Percentiles rank a stretch among this genome's conserved stretches.
These are phyloP conservation scores for Cyclura pinguis DNA, from an alignment of 2,797 vertebrate species.

Conservation along the genomic window DNA sequence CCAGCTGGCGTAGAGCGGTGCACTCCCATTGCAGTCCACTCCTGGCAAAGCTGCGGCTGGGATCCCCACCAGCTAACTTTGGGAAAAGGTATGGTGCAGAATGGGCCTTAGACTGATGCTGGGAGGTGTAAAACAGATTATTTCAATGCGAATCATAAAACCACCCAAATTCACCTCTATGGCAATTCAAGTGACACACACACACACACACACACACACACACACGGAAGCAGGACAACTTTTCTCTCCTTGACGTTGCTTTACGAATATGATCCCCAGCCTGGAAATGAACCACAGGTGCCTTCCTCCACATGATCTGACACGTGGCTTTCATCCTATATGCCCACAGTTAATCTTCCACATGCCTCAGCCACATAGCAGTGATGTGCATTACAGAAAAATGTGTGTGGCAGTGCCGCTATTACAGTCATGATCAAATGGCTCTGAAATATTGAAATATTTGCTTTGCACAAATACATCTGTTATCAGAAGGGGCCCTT, in stretches of 20 bases:
- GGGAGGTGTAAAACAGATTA: background rate
- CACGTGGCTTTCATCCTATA: conserved; percentile 64
- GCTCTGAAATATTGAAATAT: conserved; percentile 81
- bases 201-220: too few species aligned
- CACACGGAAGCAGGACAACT: conserved; percentile 41
- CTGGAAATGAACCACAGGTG: conserved; percentile 46
- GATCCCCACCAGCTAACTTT: too few species aligned
- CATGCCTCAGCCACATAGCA: conserved; percentile 50
- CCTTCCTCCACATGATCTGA: conserved; percentile 63
- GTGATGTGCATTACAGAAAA: conserved; percentile 72
- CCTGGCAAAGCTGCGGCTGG: too few species aligned
- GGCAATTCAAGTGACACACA: too few species aligned
- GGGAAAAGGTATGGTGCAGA: too few species aligned
- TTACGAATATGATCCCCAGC: conserved; percentile 48
- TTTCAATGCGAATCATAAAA: background rate
- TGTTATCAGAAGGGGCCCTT: conserved; percentile 83
- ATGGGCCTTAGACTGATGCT: too few species aligned
- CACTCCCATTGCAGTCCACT: too few species aligned
- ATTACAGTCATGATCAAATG: conserved; percentile 81
- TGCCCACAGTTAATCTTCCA: conserved; percentile 37
- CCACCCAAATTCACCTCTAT: background rate
- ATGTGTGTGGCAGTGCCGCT: conserved; percentile 73
- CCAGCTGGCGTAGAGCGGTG: too few species aligned
- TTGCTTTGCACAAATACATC: conserved; percentile 79
- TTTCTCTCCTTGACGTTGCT: conserved; percentile 22